Conservation (phyloP, 2,113 vertebrate species). For the Alaudala cheleensis region DNA sequence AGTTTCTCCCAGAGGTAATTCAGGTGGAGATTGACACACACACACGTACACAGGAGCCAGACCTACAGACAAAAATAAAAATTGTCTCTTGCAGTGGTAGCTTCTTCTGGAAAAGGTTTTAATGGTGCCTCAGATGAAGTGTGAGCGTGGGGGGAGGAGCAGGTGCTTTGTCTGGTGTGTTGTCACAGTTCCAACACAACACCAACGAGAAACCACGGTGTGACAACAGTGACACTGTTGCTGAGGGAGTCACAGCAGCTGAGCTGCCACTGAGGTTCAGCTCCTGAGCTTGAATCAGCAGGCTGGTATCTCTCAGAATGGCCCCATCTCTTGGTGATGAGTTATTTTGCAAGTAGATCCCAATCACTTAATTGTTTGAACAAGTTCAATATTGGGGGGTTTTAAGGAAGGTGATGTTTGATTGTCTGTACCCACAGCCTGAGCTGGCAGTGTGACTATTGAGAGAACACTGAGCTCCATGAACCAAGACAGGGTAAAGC, state of each 20-base stretch:
- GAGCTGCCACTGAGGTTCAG: neutral
- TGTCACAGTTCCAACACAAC: neutral
- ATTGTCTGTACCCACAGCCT: accelerated
- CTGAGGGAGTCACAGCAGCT: neutral
- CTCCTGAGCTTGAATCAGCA: neutral
- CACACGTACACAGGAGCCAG: accelerated
- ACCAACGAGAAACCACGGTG: accelerated
- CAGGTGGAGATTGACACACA: neutral
- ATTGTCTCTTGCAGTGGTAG: neutral
- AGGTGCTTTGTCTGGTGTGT: neutral
- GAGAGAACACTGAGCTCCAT: neutral
- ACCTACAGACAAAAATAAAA: neutral
- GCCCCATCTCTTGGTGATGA: neutral
- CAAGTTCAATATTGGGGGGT: neutral
- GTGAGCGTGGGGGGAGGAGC: neutral
- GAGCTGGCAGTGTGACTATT: accelerated
- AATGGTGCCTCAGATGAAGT: neutral
- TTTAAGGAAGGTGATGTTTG: neutral
- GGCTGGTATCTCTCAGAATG: neutral
- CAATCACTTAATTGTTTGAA: neutral
- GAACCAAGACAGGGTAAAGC: neutral
- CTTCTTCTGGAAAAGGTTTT: neutral
- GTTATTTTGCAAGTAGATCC: neutral
- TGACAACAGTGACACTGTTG: neutral
- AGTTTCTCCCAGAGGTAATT: neutral